Conservation (phyloP, 2,797 vertebrate genomes). For the Ctenopoma kingsleyae region DNA sequence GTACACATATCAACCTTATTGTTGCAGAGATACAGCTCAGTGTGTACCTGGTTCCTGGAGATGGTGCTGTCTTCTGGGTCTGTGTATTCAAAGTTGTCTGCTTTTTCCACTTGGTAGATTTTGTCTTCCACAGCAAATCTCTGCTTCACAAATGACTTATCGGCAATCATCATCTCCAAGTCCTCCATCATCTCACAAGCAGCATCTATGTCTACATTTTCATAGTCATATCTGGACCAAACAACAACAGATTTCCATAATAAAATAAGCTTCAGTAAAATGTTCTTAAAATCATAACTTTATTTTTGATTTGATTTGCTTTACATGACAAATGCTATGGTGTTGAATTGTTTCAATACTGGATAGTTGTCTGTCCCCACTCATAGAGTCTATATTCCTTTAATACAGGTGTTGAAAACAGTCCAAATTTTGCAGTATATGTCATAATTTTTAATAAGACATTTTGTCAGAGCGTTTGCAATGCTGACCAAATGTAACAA, state of each 20-base stretch:
- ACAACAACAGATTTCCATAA: conserved; percentile 3
- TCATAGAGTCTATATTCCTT: no score
- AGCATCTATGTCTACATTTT: conserved; percentile 91
- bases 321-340: background rate
- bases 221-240: conserved; percentile 91
- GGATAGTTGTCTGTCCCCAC: no score
- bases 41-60: conserved; percentile 92
- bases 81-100: conserved; percentile 95
- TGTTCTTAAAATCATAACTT: background rate
- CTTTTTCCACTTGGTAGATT: conserved; percentile 93
- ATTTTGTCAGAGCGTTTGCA: no score
- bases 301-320: no score
- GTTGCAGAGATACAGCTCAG: background rate
- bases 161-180: conserved; percentile 90
- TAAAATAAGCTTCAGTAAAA: background rate
- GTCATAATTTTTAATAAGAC: no score
- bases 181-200: conserved; percentile 97
- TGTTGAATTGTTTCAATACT: background rate
- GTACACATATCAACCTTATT: background rate
- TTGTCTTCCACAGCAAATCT: conserved; percentile 90
- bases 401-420: no score
- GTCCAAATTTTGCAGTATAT: no score
- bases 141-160: conserved; percentile 92
- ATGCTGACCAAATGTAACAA: no score
- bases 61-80: conserved; percentile 94